Percentiles rank a stretch among this genome's conserved stretches.
Evolutionary conservation across 2,888 invertebrate species (phyloP).

Genomic region (Cantharis flavilabris): DNA sequence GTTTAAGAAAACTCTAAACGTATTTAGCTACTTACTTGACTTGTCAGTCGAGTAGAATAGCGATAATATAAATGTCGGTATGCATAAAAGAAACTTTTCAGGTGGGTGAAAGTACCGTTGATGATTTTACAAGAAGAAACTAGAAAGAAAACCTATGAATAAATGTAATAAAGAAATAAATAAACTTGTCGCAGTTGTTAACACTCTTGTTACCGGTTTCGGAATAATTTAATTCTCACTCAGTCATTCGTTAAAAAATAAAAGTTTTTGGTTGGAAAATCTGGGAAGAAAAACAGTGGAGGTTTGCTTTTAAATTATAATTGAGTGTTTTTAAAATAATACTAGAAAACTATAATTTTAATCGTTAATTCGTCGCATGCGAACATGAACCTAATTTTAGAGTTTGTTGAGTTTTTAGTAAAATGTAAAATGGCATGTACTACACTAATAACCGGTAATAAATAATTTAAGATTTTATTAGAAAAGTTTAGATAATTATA

Average conservation of each 20-base stretch:
- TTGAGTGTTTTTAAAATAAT: not conserved
- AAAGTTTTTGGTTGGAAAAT: not conserved
- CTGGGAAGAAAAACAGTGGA: not conserved
- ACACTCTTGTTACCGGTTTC: not conserved
- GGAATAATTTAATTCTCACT: not conserved
- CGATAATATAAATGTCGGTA: not conserved
- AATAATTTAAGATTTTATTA: not conserved
- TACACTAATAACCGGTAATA: not conserved
- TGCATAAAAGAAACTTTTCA: not conserved
- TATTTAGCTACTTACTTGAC: not conserved
- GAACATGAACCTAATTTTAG: not conserved
- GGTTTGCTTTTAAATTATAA: not conserved
- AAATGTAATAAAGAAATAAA: not conserved
- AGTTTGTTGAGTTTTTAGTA: not conserved
- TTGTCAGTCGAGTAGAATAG: no score
- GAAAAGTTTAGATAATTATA: conserved; percentile 1
- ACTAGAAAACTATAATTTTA: not conserved
- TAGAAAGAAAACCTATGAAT: not conserved
- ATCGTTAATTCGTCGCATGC: not conserved
- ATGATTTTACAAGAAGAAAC: not conserved
- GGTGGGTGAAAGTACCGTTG: not conserved
- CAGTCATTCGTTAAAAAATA: not conserved
- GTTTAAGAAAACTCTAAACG: not conserved
- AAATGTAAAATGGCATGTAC: not conserved
- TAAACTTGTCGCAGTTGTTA: not conserved